Conservation (phyloP, 2,888 invertebrate species). For the Meteorus colon region DNA sequence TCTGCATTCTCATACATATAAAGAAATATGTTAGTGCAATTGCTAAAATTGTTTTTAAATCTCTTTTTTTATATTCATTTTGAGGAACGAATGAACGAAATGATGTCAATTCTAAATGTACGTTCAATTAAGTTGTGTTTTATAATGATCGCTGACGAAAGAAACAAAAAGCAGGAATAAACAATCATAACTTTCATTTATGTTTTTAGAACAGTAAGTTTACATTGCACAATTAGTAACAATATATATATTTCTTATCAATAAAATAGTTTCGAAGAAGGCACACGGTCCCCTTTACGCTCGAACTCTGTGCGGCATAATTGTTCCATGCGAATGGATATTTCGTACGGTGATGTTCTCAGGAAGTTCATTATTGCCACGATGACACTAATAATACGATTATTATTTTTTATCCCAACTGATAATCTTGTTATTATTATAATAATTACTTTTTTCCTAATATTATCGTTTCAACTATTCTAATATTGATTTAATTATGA, state of each 20-base stretch:
- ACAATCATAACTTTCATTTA: constrained; percentile 25
- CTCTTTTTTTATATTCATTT: too few species aligned
- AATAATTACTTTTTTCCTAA: constrained; percentile 1
- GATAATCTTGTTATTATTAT: constrained; percentile 33
- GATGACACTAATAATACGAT: constrained; percentile 58
- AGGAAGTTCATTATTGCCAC: constrained; percentile 67
- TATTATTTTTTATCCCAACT: constrained; percentile 15
- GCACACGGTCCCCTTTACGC: constrained; percentile 73
- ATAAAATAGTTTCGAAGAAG: constrained; percentile 58
- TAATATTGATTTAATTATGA: not conserved
- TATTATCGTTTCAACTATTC: not conserved
- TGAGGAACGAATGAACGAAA: too few species aligned
- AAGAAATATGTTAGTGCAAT: not conserved
- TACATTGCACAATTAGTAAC: constrained; percentile 18
- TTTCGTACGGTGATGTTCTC: constrained; percentile 68
- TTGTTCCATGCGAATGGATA: constrained; percentile 63
- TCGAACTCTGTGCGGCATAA: constrained; percentile 69
- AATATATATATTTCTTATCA: constrained; percentile 21
- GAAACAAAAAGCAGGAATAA: constrained; percentile 20
- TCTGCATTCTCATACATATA: not conserved
- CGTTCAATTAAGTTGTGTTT: too few species aligned
- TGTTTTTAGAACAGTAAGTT: constrained; percentile 18
- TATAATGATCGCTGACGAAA: not conserved
- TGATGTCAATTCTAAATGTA: too few species aligned
- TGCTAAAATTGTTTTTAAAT: too few species aligned